phyloP scores from a whole-genome alignment of 2,113 vertebrate genomes.

The Epinephelus lanceolatus region DNA sequence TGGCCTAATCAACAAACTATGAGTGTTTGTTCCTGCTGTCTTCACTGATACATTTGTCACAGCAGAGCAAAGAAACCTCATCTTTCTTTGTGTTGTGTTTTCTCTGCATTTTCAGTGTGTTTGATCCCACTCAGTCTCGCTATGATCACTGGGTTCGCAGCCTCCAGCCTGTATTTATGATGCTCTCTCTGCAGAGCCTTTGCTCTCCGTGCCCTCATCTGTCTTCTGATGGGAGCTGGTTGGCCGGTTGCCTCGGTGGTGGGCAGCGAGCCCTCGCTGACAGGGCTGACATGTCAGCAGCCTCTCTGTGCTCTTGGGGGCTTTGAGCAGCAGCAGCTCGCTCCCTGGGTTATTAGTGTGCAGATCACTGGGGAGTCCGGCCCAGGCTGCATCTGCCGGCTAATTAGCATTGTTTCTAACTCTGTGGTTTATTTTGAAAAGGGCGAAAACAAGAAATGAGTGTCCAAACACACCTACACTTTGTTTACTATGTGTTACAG shows the following conservation, averaged over 20 bases:
- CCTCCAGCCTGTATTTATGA: constrained; percentile 47
- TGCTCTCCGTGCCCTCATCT: constrained; percentile 26
- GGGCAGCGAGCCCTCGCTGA: constrained; percentile 41
- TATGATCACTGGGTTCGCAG: constrained; percentile 32
- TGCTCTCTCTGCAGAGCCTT: neutral
- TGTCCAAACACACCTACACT: constrained; percentile 8
- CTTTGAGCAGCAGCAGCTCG: constrained; percentile 8
- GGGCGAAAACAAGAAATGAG: neutral
- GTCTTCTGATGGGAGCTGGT: constrained; percentile 33
- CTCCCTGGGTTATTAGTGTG: constrained; percentile 58
- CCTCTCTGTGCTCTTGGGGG: constrained; percentile 30
- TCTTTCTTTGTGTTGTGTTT: neutral
- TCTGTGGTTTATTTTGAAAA: constrained; percentile 2
- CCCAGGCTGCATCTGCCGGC: constrained; percentile 35
- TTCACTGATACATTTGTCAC: neutral
- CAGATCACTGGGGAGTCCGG: constrained; percentile 53
- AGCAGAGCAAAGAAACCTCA: neutral
- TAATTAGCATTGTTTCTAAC: constrained; percentile 53
- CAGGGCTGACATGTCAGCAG: constrained; percentile 43
- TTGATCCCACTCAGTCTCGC: constrained; percentile 3
- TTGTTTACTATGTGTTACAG: neutral
- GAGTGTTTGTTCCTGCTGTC: neutral
- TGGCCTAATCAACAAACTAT: neutral
- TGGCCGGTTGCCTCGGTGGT: neutral
- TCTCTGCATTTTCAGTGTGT: neutral